Base-by-base conservation (phyloP, 2,113 vertebrate species). In the Nerophis ophidion region DNA sequence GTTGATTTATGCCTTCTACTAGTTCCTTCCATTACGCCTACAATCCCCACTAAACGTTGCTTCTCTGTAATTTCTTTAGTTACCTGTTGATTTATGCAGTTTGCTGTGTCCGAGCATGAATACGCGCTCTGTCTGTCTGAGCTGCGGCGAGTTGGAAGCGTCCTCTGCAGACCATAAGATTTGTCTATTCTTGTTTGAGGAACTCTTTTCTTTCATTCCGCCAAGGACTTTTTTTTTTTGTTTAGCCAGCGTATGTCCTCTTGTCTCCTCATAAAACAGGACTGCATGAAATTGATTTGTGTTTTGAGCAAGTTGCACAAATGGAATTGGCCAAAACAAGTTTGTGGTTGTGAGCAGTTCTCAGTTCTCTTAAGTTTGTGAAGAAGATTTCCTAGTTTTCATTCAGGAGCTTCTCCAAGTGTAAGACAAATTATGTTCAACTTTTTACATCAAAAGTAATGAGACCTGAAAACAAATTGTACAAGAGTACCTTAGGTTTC, bases 11-110 rank as follows among this genome's bases (percentile, higher is more conserved):
- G 76, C 81, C 36, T 69, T 77, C 86, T 82, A 74, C 84, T 68
- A 81, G 84, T 81, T 87, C 77, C 84, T 86, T 87, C 82, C 86
- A 86, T 87, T 81, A 84, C 84, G 70, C 80, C 77, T 76, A 66
- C 77, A 65, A 77, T 70, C 70, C 75, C 66, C 71, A 67, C 82
- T 81, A 79, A 84, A 60, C 74, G 79, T 79, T 84, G 82, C 81
- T 84, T 82, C 74, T 76, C 79, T 79, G 74, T 81, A 81, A 81
- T 83, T 35, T 15, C 78, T 81, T 70, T 81, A 19, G 54, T 42
- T 72, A 61, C 8, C 10, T 59, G 72, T 73, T 85, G 80, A 81
- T 84, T 81, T 79, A 84, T 77, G 76, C 80, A 69, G 75, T 74
- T 73, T 53, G 52, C 35, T 16, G 53, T n/a, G 15, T 55, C 15